phyloP scores from a whole-genome alignment of 2,888 invertebrate species.

The Apamea sordens region DNA sequence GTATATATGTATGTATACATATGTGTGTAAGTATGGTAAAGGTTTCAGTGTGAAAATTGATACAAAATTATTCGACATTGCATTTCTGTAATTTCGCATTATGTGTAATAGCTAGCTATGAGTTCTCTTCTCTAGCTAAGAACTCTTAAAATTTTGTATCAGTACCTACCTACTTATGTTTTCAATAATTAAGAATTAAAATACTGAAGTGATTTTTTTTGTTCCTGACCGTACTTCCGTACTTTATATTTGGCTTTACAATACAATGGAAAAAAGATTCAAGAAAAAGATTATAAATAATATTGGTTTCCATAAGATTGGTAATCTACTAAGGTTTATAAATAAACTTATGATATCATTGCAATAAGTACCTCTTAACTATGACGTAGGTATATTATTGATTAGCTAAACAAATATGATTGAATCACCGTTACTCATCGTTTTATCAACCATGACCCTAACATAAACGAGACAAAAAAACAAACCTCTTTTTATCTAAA shows the following conservation, averaged over 20 bases:
- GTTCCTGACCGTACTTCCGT: not conserved
- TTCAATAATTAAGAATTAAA: not conserved
- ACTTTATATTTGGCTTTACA: not conserved
- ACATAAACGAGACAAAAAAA: not conserved
- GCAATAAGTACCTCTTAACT: constrained; percentile 15
- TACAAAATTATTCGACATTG: too few relatives aligned
- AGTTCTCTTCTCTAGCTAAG: too few relatives aligned
- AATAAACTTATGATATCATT: constrained; percentile 37
- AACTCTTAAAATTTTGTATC: too few relatives aligned
- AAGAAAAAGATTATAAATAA: constrained; percentile 1
- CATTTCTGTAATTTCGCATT: too few relatives aligned
- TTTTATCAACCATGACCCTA: constrained; percentile 5
- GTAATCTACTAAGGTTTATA: not conserved
- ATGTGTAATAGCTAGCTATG: too few relatives aligned
- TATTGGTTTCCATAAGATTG: not conserved
- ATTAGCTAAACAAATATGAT: constrained; percentile 37
- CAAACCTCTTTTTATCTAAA: not conserved
- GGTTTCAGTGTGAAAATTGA: too few relatives aligned
- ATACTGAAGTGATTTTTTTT: not conserved
- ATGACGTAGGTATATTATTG: constrained; percentile 31
- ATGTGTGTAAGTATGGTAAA: too few relatives aligned
- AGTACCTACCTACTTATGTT: too few relatives aligned
- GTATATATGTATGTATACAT: too few relatives aligned
- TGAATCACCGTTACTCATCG: constrained; percentile 25
- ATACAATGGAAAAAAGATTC: not conserved